A percentile compares a stretch with the other conserved stretches of the same genome.
These are phyloP conservation scores for Stegastes partitus DNA, from an alignment of 2,113 vertebrate genomes.

Conservation along the genomic window DNA sequence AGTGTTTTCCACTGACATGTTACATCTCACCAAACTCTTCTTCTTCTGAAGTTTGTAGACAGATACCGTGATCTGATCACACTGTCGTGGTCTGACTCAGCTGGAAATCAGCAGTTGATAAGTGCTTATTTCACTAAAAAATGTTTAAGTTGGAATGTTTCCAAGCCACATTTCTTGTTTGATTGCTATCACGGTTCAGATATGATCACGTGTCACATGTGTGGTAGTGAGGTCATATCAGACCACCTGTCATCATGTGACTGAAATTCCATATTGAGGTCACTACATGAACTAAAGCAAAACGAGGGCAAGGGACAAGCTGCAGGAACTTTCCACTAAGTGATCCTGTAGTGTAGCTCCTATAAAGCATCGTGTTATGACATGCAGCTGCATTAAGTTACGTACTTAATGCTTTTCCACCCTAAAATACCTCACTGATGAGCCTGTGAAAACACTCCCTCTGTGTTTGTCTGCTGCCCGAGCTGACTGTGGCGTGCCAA, in stretches of 20 bases:
- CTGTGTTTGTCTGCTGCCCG: not conserved
- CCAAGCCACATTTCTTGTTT: too few relatives aligned
- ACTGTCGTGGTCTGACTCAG: too few relatives aligned
- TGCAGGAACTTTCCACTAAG: not conserved
- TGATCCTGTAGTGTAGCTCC: not conserved
- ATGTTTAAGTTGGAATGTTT: too few relatives aligned
- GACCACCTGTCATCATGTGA: not conserved
- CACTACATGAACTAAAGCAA: not conserved
- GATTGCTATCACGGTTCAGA: too few relatives aligned
- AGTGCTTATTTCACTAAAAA: too few relatives aligned
- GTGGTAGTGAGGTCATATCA: too few relatives aligned
- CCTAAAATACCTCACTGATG: constrained; percentile 37
- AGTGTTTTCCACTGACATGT: too few relatives aligned
- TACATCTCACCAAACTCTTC: too few relatives aligned
- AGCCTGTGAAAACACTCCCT: constrained; percentile 37
- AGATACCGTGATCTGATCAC: too few relatives aligned
- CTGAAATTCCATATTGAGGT: not conserved
- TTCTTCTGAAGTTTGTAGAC: too few relatives aligned
- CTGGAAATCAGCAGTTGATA: too few relatives aligned
- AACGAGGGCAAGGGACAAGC: not conserved
- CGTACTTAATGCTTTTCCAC: not conserved
- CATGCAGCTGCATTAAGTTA: not conserved
- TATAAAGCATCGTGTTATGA: constrained; percentile 16
- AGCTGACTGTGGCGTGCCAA: constrained; percentile 4
- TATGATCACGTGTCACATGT: too few relatives aligned